phyloP scores from a whole-genome alignment of 2,888 invertebrate species.

The Pseudococcus jackbeardsleyi region DNA sequence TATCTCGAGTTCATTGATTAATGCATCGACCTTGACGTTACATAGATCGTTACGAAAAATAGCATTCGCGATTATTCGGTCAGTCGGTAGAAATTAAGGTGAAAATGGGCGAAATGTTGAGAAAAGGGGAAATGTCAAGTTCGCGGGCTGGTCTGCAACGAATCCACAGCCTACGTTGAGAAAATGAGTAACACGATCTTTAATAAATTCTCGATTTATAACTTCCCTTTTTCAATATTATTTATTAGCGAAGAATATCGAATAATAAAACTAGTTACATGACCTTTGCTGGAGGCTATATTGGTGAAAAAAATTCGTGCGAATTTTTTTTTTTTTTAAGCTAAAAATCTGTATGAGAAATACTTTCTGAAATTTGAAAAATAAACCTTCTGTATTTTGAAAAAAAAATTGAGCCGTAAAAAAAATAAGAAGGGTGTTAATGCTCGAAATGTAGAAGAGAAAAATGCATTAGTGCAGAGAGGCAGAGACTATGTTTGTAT shows the following conservation, averaged over 20 bases:
- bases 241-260: slow-evolving; percentile 21
- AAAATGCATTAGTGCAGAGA: slow-evolving; percentile 43
- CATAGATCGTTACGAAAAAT: background rate
- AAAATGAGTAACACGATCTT: background rate
- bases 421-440: background rate
- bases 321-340: background rate
- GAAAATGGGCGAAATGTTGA: slow-evolving; percentile 9
- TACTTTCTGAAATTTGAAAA: background rate
- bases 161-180: background rate
- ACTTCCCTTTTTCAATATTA: slow-evolving; percentile 13
- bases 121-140: slow-evolving; percentile 47
- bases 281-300: background rate
- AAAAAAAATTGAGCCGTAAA: background rate
- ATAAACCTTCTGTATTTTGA: background rate
- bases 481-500: background rate
- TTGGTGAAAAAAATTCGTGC: background rate
- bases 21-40: slow-evolving; percentile 28
- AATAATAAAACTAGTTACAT: slow-evolving; percentile 11
- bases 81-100: slow-evolving; percentile 2
- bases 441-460: background rate
- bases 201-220: slow-evolving; percentile 37
- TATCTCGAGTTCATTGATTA: slow-evolving; percentile 11
- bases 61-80: background rate
- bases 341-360: no score
- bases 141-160: background rate